These are phyloP conservation scores for Myxocyprinus asiaticus DNA, from an alignment of 2,113 vertebrate genomes.

Conservation along the genomic window DNA sequence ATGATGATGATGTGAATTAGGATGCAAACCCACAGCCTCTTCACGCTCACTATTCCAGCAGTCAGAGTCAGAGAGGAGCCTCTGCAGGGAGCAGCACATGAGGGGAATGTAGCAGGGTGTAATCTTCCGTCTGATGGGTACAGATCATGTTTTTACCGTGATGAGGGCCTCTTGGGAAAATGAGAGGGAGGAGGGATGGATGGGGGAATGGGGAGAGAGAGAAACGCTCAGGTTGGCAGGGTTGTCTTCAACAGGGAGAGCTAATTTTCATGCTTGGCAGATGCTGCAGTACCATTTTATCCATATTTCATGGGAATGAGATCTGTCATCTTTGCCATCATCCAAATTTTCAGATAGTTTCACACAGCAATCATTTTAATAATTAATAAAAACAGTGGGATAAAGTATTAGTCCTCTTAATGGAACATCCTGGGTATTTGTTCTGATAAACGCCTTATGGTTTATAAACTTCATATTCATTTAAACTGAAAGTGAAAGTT, in stretches of 20 bases:
- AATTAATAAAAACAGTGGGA: not conserved
- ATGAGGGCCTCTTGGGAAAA: conserved; percentile 65
- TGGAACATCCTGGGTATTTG: not conserved
- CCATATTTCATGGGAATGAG: not conserved
- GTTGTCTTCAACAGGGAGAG: conserved; percentile 25
- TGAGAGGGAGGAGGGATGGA: conserved; percentile 32
- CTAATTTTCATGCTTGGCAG: conserved; percentile 22
- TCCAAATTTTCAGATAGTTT: conserved; percentile 1
- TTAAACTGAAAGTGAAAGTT: not conserved
- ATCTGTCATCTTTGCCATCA: not conserved
- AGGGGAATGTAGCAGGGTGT: conserved; percentile 71
- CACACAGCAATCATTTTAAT: not conserved
- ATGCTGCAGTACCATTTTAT: not conserved
- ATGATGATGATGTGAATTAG: conserved; percentile 54
- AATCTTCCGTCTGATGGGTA: conserved; percentile 72
- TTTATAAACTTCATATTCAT: not conserved
- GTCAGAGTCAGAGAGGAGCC: conserved; percentile 24
- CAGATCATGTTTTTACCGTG: conserved; percentile 74
- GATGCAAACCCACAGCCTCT: conserved; percentile 52
- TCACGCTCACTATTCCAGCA: conserved; percentile 65
- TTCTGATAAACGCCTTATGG: not conserved
- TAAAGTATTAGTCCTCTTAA: not conserved
- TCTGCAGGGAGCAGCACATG: conserved; percentile 61
- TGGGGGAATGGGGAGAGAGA: conserved; percentile 13
- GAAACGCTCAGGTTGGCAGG: conserved; percentile 29